Evolutionary conservation across 2,797 vertebrate genomes (phyloP).

Genomic region (Thunnus albacares): DNA sequence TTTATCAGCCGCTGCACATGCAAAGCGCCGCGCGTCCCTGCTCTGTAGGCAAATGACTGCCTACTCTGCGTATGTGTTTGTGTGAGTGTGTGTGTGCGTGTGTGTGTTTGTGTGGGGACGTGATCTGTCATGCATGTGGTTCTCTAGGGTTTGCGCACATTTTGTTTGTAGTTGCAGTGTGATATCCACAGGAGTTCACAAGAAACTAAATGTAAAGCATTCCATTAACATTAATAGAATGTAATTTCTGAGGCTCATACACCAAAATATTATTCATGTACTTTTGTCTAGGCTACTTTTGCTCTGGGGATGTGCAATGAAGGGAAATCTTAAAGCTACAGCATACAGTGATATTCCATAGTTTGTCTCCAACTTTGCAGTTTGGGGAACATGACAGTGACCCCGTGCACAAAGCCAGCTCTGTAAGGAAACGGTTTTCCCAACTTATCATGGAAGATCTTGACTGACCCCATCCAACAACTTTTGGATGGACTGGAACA

Average conservation of each 20-base stretch:
- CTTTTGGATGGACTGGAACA: background rate
- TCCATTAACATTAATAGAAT: too few relatives aligned
- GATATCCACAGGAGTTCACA: too few relatives aligned
- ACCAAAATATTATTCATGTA: too few relatives aligned
- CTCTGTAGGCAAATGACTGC: conserved; percentile 16
- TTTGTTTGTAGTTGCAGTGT: background rate
- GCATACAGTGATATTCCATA: background rate
- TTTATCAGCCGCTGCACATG: conserved; percentile 41
- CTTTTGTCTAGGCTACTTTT: too few relatives aligned
- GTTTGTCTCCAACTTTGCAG: background rate
- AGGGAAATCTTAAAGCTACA: background rate
- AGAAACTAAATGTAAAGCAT: background rate
- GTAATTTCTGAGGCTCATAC: too few relatives aligned
- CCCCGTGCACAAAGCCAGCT: too few relatives aligned
- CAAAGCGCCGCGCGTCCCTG: conserved; percentile 27
- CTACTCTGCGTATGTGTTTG: too few relatives aligned
- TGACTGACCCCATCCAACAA: background rate
- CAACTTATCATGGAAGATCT: background rate
- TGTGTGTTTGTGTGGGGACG: background rate
- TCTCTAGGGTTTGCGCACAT: background rate
- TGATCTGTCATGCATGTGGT: conserved; percentile 4
- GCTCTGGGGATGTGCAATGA: background rate
- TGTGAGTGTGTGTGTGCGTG: background rate
- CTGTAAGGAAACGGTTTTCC: background rate
- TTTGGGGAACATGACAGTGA: background rate